Base-by-base conservation (phyloP, 2,113 vertebrate species). In the Peucedramus taeniatus region DNA sequence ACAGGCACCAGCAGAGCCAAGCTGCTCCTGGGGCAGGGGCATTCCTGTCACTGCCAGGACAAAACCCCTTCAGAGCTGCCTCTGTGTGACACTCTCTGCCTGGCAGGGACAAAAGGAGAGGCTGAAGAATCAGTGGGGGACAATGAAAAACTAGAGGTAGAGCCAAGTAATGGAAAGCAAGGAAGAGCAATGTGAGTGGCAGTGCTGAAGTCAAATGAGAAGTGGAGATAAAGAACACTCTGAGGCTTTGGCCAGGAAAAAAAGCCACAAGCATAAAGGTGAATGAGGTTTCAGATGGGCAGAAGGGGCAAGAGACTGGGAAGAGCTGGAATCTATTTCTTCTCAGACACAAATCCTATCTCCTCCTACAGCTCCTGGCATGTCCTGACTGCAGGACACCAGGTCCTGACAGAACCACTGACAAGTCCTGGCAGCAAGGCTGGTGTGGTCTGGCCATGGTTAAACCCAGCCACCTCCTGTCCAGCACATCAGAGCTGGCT, bases 81-180 rank as follows among this genome's bases (percentile, higher is more conserved):
- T 69, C 24, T 39, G 15, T 2, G 3, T 37, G 68, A 89, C 81
- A 74, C 45, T 26, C 2, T 13, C 53, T 39, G 63, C 39, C 57
- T 86, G 82, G 40, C 40, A 64, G 68, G 83, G 76, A 85, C 63
- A 93, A 60, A 69, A 59, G 51, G 24, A 53, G 56, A 90, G 53
- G 42, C 70, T 82, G 70, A 42, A 92, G 61, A 47, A 76, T 50
- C 53, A 56, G 19, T 26, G 22, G 23, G 50, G 84, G 13, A 54
- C 23, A 49, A 22, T 51, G 31, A 45, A 83, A 93, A 90, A 59
- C 26, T 18, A 39, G 18, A 66, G 27, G 44, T 1, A 39, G 22
- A 78, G 37, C 24, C 76, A 72, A 28, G 68, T n/a, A 44, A 80
- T 31, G 40, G 76, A 64, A 82, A 76, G 35, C 33, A 30, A 50